Evolutionary conservation across 2,113 vertebrate genomes (phyloP).

Genomic region (Chaenogobius annularis): DNA sequence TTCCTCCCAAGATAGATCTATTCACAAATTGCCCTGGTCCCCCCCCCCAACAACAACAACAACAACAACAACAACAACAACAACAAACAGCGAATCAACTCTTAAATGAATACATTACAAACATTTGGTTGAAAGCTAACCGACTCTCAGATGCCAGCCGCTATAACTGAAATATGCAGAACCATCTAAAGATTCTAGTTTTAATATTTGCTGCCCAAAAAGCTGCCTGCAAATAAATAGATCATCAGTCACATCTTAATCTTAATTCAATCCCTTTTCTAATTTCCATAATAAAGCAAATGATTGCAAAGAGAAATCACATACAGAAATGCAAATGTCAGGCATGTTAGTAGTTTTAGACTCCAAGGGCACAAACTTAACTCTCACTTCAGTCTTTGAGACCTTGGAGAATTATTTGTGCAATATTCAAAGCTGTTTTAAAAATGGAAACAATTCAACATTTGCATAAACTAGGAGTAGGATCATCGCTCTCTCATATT

Average conservation of each 20-base stretch:
- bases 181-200: background rate
- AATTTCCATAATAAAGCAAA: constrained; percentile 6
- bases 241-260: background rate
- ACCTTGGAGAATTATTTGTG: constrained; percentile 7
- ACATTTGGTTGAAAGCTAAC: background rate
- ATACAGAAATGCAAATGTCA: background rate
- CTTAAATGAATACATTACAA: too few species aligned
- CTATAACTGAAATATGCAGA: background rate
- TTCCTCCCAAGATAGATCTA: background rate
- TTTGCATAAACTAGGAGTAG: constrained; percentile 18
- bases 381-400: constrained; percentile 21
- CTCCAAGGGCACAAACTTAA: constrained; percentile 10
- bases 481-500: constrained; percentile 14
- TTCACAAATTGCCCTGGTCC: background rate
- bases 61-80: background rate
- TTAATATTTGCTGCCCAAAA: constrained; percentile 1
- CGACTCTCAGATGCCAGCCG: background rate
- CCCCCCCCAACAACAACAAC: background rate
- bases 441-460: constrained; percentile 24
- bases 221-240: constrained; percentile 6
- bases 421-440: constrained; percentile 27
- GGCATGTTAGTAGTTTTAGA: constrained; percentile 6
- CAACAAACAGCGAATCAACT: background rate
- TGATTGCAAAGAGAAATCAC: background rate
- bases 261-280: background rate